Percentiles rank a stretch among this genome's conserved stretches.
These are phyloP conservation scores for Rhagium mordax DNA, from an alignment of 2,888 invertebrate genomes.

Conservation along the genomic window DNA sequence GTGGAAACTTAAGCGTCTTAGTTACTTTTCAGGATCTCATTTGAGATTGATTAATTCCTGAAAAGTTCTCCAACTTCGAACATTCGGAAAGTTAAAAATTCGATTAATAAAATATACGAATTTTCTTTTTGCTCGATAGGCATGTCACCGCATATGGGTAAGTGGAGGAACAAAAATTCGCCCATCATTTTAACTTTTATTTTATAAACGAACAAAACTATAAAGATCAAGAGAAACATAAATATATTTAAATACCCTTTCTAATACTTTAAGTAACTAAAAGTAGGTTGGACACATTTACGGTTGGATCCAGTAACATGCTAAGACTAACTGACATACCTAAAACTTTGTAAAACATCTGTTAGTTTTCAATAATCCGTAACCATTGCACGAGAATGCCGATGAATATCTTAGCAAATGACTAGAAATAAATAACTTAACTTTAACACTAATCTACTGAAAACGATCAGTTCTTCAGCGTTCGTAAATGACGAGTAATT, in stretches of 20 bases:
- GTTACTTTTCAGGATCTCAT: too few species aligned
- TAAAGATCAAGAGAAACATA: neutral
- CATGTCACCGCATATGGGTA: too few species aligned
- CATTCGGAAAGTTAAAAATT: too few species aligned
- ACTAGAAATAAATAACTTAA: conserved; percentile 35
- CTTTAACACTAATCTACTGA: conserved; percentile 25
- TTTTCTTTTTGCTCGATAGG: too few species aligned
- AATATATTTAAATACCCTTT: neutral
- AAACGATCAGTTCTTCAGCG: conserved; percentile 23
- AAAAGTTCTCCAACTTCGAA: too few species aligned
- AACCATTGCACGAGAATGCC: neutral
- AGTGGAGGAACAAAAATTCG: neutral
- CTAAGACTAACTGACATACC: too few species aligned
- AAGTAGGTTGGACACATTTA: neutral
- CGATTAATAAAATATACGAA: too few species aligned
- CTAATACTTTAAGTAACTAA: neutral
- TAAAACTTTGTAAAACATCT: too few species aligned
- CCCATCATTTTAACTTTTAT: neutral
- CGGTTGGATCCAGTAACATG: neutral
- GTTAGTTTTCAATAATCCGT: too few species aligned
- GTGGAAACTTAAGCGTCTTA: too few species aligned
- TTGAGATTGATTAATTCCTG: too few species aligned
- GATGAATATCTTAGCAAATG: conserved; percentile 16
- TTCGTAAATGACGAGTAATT: neutral
- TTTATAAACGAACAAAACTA: neutral